Percentiles rank a stretch among this genome's conserved stretches.
Conservation (phyloP, 2,113 vertebrate species). For the Gasterosteus nipponicus region DNA sequence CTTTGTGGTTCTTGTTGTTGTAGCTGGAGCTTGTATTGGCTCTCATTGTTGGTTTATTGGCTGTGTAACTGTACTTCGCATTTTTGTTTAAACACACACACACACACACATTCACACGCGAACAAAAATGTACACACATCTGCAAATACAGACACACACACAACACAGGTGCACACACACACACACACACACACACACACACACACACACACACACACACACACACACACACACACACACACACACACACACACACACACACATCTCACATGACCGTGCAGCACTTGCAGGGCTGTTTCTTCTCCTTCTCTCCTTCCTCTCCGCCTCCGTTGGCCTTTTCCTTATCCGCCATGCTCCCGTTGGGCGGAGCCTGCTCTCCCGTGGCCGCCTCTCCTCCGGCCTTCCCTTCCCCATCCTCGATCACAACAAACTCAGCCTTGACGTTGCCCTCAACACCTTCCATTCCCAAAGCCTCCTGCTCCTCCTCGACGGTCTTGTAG, state of each 20-base stretch:
- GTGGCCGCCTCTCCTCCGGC: slow-evolving; percentile 72
- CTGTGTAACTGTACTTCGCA: slow-evolving; percentile 61
- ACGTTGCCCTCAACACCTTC: slow-evolving; percentile 86
- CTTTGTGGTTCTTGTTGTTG: slow-evolving; percentile 71
- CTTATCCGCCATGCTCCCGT: slow-evolving; percentile 85
- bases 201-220: slow-evolving; percentile 13
- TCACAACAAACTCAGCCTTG: slow-evolving; percentile 94
- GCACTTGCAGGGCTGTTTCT: slow-evolving; percentile 94
- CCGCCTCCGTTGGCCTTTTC: slow-evolving; percentile 86
- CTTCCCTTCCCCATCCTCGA: slow-evolving; percentile 89
- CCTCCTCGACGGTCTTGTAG: slow-evolving; percentile 95
- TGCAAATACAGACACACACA: slow-evolving; percentile 60
- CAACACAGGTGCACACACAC: slow-evolving; percentile 34
- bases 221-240: slow-evolving; percentile 56
- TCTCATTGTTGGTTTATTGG: slow-evolving; percentile 67
- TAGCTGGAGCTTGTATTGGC: slow-evolving; percentile 67
- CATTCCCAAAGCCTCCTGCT: slow-evolving; percentile 88
- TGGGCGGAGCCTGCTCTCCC: slow-evolving; percentile 82
- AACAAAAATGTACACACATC: slow-evolving; percentile 49
- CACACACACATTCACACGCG: slow-evolving; percentile 22
- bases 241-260: slow-evolving; percentile 25
- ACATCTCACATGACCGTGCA: slow-evolving; percentile 92
- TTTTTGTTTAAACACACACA: slow-evolving; percentile 32
- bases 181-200: slow-evolving; percentile 14
- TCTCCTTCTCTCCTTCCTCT: slow-evolving; percentile 78